Evolutionary conservation across 1,140 invertebrate species (phyloP).

Genomic region (Hirudo medicinalis): DNA sequence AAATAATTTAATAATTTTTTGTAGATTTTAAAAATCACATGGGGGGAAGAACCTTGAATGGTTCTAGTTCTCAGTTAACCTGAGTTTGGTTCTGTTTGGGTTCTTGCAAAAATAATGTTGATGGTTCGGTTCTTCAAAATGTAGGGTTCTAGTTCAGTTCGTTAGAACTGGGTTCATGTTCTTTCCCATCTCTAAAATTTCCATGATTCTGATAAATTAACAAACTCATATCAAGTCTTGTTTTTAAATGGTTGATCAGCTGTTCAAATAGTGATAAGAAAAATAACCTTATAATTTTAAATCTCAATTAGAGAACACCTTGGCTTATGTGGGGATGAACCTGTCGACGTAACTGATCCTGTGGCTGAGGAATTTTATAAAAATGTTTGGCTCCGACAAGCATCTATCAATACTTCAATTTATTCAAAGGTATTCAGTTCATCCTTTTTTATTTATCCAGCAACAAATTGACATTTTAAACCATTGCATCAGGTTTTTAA

Average conservation of each 20-base stretch:
- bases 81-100: too few relatives aligned
- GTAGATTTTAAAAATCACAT: too few relatives aligned
- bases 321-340: constrained; percentile 37
- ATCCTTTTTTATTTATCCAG: not conserved
- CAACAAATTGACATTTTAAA: not conserved
- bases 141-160: too few relatives aligned
- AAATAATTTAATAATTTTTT: too few relatives aligned
- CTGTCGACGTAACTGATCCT: constrained; percentile 55
- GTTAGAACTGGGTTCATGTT: too few relatives aligned
- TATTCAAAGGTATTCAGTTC: constrained; percentile 61
- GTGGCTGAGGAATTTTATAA: constrained; percentile 55
- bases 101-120: too few relatives aligned
- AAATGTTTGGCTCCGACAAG: constrained; percentile 62
- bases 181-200: too few relatives aligned
- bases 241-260: constrained; percentile 1
- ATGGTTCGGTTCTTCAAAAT: too few relatives aligned
- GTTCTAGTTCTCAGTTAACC: too few relatives aligned
- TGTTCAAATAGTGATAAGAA: constrained; percentile 6
- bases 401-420: constrained; percentile 64
- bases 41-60: too few relatives aligned
- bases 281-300: not conserved
- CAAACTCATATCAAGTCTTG: not conserved
- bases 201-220: too few relatives aligned
- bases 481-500: constrained; percentile 53
- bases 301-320: constrained; percentile 61